Percentiles rank a stretch among this genome's conserved stretches.
Conservation (phyloP, 2,888 invertebrate species). For the Patella ulyssiponensis region DNA sequence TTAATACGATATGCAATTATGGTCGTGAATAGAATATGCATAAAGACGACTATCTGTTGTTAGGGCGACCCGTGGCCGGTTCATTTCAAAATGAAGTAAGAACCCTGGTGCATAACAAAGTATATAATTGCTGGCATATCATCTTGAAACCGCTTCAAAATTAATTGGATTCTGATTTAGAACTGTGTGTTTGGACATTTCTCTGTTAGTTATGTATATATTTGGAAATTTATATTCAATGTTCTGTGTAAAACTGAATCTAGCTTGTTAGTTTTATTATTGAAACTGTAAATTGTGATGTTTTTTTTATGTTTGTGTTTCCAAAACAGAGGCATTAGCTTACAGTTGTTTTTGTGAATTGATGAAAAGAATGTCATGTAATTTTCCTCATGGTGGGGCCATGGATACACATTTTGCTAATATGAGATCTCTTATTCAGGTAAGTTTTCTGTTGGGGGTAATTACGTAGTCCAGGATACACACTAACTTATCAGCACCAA, state of each 20-base stretch:
- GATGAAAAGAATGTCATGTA: conserved; percentile 91
- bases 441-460: conserved; percentile 31
- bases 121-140: background rate
- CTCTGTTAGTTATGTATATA: no score
- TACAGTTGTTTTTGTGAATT: conserved; percentile 92
- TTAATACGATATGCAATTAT: no score
- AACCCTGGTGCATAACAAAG: background rate
- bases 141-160: background rate
- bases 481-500: no score
- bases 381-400: conserved; percentile 90
- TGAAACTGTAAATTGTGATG: background rate
- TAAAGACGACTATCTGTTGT: no score
- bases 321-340: conserved; percentile 81
- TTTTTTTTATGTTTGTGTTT: conserved; percentile 32
- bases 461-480: background rate
- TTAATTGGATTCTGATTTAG: background rate
- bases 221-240: no score
- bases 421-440: conserved; percentile 81
- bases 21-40: no score
- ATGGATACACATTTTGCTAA: conserved; percentile 98
- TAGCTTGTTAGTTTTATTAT: background rate
- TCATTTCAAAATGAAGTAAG: no score
- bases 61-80: no score
- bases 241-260: background rate
- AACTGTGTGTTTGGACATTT: background rate